These are phyloP conservation scores for Heterodera filipjevi DNA, from an alignment of 2,888 invertebrate species.

Conservation along the genomic window DNA sequence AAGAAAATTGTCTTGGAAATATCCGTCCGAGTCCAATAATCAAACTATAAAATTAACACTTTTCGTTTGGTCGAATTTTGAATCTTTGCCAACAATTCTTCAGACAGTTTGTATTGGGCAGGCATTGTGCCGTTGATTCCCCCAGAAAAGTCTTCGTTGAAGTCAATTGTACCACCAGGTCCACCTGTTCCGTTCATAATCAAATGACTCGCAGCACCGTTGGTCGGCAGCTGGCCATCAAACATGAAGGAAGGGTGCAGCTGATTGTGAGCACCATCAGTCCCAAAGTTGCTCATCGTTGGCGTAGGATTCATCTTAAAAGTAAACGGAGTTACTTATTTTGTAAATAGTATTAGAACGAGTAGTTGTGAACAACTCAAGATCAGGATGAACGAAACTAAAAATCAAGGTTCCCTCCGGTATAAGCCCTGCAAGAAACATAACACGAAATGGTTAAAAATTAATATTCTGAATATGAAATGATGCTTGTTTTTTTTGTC, in stretches of 20 bases:
- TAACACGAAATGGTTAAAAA: too few relatives aligned
- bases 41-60: not conserved
- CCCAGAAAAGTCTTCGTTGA: conserved; percentile 13
- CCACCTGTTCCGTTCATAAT: not conserved
- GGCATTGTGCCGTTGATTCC: conserved; percentile 8
- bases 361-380: too few relatives aligned
- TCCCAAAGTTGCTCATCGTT: not conserved
- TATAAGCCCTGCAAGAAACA: too few relatives aligned
- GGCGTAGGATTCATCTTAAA: not conserved
- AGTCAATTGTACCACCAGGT: not conserved
- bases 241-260: not conserved
- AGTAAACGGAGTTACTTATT: too few relatives aligned
- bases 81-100: conserved; percentile 27
- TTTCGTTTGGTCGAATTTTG: conserved; percentile 16
- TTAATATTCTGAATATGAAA: too few relatives aligned
- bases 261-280: not conserved
- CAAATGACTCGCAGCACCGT: not conserved
- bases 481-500: too few relatives aligned
- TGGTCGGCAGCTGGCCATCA: not conserved
- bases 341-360: not conserved
- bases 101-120: conserved; percentile 27
- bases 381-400: too few relatives aligned
- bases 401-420: too few relatives aligned
- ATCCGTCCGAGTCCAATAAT: not conserved
- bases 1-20: not conserved